These are phyloP conservation scores for Cephalopachus bancanus DNA, from an alignment of 2,797 vertebrate species.

Conservation along the genomic window DNA sequence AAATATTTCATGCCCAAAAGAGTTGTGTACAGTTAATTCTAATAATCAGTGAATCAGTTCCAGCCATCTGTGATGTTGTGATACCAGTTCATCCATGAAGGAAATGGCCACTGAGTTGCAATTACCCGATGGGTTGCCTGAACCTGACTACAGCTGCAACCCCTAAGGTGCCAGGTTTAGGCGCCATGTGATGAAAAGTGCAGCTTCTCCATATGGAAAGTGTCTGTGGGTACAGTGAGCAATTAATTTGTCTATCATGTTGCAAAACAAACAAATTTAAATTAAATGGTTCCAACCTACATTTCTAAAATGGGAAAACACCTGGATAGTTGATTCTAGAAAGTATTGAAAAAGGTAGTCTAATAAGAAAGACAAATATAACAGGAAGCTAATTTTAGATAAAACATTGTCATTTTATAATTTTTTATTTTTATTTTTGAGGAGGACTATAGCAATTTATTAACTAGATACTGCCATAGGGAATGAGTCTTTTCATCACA, in stretches of 20 bases:
- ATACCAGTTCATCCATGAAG: background rate
- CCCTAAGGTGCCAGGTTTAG: conserved; percentile 2
- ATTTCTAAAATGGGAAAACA: background rate
- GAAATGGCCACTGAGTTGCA: conserved; percentile 5
- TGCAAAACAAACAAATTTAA: background rate
- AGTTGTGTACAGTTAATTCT: background rate
- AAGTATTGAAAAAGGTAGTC: background rate
- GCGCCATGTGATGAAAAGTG: background rate
- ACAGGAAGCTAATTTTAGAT: background rate
- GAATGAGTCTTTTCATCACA: background rate
- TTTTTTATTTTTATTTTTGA: background rate
- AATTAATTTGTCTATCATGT: background rate
- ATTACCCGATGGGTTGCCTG: background rate
- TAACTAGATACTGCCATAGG: background rate
- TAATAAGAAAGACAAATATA: background rate
- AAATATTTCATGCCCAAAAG: background rate
- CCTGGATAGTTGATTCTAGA: background rate
- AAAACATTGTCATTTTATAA: background rate
- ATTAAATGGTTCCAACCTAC: background rate
- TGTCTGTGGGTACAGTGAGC: background rate
- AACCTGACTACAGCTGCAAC: background rate
- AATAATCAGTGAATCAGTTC: background rate
- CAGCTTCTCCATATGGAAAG: background rate
- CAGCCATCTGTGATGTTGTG: background rate
- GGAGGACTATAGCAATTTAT: background rate